A percentile compares a stretch with the other conserved stretches of the same genome.
phyloP scores from a whole-genome alignment of 2,113 vertebrate species.

The Coturnix japonica region DNA sequence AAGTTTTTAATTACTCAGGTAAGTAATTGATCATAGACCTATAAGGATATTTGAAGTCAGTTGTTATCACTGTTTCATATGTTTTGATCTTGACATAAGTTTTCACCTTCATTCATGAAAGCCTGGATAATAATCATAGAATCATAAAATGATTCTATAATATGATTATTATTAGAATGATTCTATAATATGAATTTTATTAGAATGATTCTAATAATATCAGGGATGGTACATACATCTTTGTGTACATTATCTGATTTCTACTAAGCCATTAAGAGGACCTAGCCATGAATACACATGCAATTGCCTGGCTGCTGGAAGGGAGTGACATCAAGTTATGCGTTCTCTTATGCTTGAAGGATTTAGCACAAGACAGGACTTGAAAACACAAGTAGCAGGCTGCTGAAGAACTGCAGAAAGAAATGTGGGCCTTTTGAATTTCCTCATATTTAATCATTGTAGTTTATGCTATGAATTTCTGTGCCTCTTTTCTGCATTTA shows the following conservation, averaged over 20 bases:
- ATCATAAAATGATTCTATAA: too few species aligned
- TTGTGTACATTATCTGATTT: not conserved
- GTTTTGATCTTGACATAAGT: not conserved
- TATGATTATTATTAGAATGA: too few species aligned
- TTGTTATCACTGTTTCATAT: constrained; percentile 32
- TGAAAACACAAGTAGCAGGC: not conserved
- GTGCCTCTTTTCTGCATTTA: not conserved
- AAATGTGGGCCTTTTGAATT: not conserved
- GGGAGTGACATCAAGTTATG: not conserved
- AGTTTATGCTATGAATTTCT: not conserved
- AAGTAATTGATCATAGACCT: constrained; percentile 64
- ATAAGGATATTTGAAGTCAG: constrained; percentile 44
- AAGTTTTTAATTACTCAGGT: constrained; percentile 98
- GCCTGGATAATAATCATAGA: not conserved
- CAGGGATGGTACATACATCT: not conserved
- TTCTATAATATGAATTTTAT: too few species aligned
- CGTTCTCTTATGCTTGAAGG: not conserved
- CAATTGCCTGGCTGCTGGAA: not conserved
- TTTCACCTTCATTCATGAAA: not conserved
- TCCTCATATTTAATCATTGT: not conserved
- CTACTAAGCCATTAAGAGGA: not conserved
- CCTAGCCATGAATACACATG: not conserved
- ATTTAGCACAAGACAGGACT: not conserved
- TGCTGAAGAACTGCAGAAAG: not conserved
- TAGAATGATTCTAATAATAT: not conserved